These are phyloP conservation scores for Euspilapteryx auroguttella DNA, from an alignment of 2,888 invertebrate species.

Conservation along the genomic window DNA sequence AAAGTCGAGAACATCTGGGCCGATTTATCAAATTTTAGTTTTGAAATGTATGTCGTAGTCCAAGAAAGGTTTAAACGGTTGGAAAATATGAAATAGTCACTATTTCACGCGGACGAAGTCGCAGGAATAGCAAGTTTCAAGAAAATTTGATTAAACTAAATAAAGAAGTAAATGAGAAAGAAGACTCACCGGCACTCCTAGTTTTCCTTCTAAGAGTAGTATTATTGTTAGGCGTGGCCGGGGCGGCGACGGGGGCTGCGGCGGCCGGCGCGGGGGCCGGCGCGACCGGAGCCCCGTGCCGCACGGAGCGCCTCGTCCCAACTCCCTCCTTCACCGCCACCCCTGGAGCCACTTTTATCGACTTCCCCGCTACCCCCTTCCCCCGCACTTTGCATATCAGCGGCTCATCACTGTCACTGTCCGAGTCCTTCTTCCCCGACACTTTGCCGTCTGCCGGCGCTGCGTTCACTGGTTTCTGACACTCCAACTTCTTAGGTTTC, in stretches of 20 bases:
- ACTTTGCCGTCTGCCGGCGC: constrained; percentile 42
- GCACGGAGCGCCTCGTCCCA: constrained; percentile 58
- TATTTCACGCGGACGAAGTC: too few species aligned
- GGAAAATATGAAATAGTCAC: neutral
- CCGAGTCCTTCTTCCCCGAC: constrained; percentile 66
- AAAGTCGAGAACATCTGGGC: too few species aligned
- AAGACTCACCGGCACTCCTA: constrained; percentile 67
- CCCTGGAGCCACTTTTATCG: neutral
- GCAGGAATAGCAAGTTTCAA: neutral
- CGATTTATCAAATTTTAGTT: too few species aligned
- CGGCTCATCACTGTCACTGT: constrained; percentile 82
- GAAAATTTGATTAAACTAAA: neutral
- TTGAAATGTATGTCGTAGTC: too few species aligned
- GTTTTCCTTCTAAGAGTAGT: constrained; percentile 62
- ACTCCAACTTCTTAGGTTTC: constrained; percentile 29
- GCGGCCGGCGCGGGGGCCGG: constrained; percentile 8
- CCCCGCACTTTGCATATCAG: constrained; percentile 71
- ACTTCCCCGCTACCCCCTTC: constrained; percentile 11
- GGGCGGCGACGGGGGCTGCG: constrained; percentile 22
- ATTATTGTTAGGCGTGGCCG: constrained; percentile 18
- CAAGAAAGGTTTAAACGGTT: neutral
- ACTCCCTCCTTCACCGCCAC: constrained; percentile 27
- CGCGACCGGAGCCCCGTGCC: constrained; percentile 16
- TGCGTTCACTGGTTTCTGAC: constrained; percentile 50
- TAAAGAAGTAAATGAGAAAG: neutral